phyloP scores from a whole-genome alignment of 1,140 invertebrate species.

The Eubasilissa regina region DNA sequence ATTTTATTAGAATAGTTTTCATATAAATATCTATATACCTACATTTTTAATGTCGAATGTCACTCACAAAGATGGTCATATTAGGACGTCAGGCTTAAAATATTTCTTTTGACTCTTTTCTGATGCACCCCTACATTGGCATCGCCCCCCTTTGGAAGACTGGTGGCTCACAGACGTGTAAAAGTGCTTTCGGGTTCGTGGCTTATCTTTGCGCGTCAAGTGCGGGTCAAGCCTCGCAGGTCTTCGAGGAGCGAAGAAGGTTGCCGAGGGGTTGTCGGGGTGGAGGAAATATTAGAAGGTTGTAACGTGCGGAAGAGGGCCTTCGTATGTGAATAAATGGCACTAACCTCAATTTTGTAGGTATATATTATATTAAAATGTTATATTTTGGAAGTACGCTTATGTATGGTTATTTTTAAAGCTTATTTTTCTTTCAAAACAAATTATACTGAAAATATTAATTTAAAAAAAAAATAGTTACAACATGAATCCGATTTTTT shows the following conservation, averaged over 20 bases:
- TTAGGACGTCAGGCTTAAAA: no score
- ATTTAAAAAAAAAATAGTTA: no score
- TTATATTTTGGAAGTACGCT: no score
- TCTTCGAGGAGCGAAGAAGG: slow-evolving; percentile 17
- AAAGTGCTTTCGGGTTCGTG: slow-evolving; percentile 39
- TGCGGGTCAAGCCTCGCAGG: slow-evolving; percentile 50
- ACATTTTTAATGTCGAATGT: no score
- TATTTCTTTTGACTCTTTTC: neutral
- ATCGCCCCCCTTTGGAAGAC: neutral
- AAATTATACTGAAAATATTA: no score
- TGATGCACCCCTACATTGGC: neutral
- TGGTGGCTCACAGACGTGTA: slow-evolving; percentile 20
- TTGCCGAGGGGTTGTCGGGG: slow-evolving; percentile 6
- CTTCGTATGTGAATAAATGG: neutral
- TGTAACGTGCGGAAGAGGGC: neutral
- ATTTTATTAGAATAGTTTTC: no score
- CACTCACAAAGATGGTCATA: no score
- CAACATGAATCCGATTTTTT: no score
- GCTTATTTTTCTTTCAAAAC: no score
- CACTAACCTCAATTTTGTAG: neutral
- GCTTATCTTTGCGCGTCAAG: slow-evolving; percentile 50
- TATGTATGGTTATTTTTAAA: no score
- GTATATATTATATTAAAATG: neutral
- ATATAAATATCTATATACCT: no score
- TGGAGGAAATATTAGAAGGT: slow-evolving; percentile 14